Evolutionary conservation across 2,113 vertebrate species (phyloP).

Genomic region (Isichthys henryi): DNA sequence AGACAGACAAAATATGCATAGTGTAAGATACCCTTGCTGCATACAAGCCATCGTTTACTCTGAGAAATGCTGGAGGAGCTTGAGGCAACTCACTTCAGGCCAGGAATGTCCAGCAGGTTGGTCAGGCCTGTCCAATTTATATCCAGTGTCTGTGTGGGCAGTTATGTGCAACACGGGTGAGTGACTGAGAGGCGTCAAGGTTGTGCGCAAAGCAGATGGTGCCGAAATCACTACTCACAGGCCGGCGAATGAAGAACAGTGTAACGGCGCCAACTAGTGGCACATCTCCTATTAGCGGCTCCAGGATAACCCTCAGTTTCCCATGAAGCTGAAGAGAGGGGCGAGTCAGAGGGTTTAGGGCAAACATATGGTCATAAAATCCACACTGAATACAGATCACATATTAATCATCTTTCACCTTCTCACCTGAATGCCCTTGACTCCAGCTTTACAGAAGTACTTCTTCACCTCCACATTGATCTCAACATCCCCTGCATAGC

Average conservation of each 20-base stretch:
- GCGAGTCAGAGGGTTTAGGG: not conserved
- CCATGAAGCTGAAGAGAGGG: constrained; percentile 67
- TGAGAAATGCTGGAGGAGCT: not conserved
- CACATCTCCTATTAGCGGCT: constrained; percentile 80
- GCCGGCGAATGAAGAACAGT: constrained; percentile 86
- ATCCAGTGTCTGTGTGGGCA: constrained; percentile 68
- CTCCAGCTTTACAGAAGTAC: constrained; percentile 88
- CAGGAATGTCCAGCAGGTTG: constrained; percentile 85
- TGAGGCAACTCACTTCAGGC: constrained; percentile 71
- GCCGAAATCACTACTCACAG: constrained; percentile 59
- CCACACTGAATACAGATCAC: not conserved
- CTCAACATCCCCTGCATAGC: constrained; percentile 82
- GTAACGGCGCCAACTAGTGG: constrained; percentile 84
- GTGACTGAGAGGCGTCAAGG: not conserved
- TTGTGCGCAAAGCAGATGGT: constrained; percentile 15
- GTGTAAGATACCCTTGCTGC: not conserved
- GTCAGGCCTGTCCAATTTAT: constrained; percentile 94
- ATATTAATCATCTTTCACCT: not conserved
- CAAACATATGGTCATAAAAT: not conserved
- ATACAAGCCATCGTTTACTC: not conserved
- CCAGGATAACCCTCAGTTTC: constrained; percentile 83
- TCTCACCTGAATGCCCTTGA: constrained; percentile 87
- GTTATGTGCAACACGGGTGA: not conserved
- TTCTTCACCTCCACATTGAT: constrained; percentile 88
- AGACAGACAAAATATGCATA: not conserved